Conservation (phyloP, 2,113 vertebrate genomes). For the Pollimyrus isidori region DNA sequence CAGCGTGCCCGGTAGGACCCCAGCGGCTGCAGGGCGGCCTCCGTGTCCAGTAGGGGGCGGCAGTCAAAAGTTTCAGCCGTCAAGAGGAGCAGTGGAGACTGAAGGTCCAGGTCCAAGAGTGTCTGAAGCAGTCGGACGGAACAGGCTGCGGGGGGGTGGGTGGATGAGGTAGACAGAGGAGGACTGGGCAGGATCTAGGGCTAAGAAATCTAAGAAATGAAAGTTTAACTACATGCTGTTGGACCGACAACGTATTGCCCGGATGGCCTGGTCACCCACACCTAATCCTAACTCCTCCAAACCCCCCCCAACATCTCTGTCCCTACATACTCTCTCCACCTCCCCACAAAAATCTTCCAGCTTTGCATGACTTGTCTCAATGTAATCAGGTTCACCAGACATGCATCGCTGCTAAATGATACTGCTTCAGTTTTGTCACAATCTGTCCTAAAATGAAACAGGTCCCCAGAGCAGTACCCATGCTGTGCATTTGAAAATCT, state of each 20-base stretch:
- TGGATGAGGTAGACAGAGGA: not conserved
- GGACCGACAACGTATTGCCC: not conserved
- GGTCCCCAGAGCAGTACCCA: not conserved
- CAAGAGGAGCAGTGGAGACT: constrained; percentile 64
- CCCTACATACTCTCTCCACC: not conserved
- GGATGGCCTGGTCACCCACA: not conserved
- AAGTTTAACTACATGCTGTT: not conserved
- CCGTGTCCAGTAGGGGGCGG: constrained; percentile 43
- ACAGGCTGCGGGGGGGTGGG: constrained; percentile 59
- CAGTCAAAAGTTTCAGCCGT: constrained; percentile 27
- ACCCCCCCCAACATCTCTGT: not conserved
- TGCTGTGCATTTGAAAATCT: not conserved
- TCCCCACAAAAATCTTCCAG: not conserved
- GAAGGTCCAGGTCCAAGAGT: constrained; percentile 67
- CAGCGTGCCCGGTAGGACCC: constrained; percentile 53
- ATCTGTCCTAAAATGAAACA: not conserved
- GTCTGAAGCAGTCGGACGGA: constrained; percentile 71
- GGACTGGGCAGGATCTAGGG: not conserved
- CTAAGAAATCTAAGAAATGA: not conserved
- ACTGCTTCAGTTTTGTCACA: not conserved
- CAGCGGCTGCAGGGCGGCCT: constrained; percentile 67
- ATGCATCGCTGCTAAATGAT: not conserved
- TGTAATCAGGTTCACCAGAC: not conserved
- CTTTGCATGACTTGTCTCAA: not conserved
- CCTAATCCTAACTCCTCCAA: not conserved